Conservation (phyloP, 2,888 invertebrate species). For the Volucella inanis region DNA sequence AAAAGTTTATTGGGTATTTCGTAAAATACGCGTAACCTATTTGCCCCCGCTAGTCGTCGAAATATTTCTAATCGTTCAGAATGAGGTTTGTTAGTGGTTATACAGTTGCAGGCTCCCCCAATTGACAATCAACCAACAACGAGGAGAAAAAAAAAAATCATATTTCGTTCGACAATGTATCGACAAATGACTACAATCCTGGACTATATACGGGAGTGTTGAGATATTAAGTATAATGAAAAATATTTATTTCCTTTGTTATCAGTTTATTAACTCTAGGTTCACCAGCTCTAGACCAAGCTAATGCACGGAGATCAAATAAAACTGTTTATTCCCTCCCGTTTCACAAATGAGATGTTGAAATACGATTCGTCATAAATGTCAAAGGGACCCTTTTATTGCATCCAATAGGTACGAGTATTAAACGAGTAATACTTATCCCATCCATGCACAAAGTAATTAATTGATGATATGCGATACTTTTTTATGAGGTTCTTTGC, state of each 20-base stretch:
- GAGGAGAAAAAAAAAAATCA: constrained; percentile 39
- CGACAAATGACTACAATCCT: constrained; percentile 47
- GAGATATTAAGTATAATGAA: constrained; percentile 35
- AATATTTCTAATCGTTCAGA: no score
- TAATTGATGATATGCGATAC: constrained; percentile 69
- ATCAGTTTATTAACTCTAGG: constrained; percentile 67
- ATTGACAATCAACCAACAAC: constrained; percentile 15
- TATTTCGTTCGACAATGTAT: constrained; percentile 59
- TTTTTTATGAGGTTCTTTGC: constrained; percentile 52
- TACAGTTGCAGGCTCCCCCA: constrained; percentile 39
- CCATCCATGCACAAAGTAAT: constrained; percentile 30
- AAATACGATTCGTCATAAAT: constrained; percentile 70
- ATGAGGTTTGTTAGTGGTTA: neutral
- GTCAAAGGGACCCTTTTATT: constrained; percentile 55
- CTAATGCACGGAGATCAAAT: constrained; percentile 1
- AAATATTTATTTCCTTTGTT: constrained; percentile 48
- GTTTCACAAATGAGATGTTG: constrained; percentile 48
- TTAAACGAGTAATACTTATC: no score
- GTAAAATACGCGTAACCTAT: constrained; percentile 50
- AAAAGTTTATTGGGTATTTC: constrained; percentile 65
- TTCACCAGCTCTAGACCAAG: constrained; percentile 27
- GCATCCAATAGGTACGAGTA: constrained; percentile 15
- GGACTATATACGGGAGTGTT: constrained; percentile 13
- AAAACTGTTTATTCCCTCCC: constrained; percentile 8
- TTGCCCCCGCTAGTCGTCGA: constrained; percentile 26